These are phyloP conservation scores for Thereva nobilitata DNA, from an alignment of 2,888 invertebrate species.

Conservation along the genomic window DNA sequence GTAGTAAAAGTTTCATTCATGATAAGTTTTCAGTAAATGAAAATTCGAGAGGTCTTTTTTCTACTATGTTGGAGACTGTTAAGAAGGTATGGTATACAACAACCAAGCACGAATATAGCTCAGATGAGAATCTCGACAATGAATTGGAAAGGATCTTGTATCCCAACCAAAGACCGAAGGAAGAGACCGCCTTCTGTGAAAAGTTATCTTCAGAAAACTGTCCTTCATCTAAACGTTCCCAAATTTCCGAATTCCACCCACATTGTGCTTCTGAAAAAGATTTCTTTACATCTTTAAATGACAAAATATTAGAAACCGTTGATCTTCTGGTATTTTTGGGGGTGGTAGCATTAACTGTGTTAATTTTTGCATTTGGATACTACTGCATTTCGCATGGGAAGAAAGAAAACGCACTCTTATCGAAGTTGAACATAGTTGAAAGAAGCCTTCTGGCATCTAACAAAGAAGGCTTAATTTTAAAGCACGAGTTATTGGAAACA, in stretches of 20 bases:
- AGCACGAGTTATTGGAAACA: conserved; percentile 65
- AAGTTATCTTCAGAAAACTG: not conserved
- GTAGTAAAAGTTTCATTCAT: conserved; percentile 12
- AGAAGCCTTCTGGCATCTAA: conserved; percentile 64
- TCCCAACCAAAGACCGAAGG: conserved; percentile 38
- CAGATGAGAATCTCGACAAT: conserved; percentile 37
- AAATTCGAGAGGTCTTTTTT: conserved; percentile 49
- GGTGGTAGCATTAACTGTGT: conserved; percentile 72
- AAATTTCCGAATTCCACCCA: not conserved
- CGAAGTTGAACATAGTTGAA: conserved; percentile 68
- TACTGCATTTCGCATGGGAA: conserved; percentile 77
- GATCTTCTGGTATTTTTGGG: conserved; percentile 64
- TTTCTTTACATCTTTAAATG: conserved; percentile 48
- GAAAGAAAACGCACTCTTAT: conserved; percentile 71
- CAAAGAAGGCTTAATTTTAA: conserved; percentile 69
- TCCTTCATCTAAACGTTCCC: not conserved
- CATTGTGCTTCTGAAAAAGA: conserved; percentile 42
- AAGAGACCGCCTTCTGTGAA: conserved; percentile 30
- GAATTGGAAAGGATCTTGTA: conserved; percentile 51
- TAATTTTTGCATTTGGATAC: conserved; percentile 75
- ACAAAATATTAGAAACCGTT: conserved; percentile 54
- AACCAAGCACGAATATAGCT: conserved; percentile 23
- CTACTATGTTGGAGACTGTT: conserved; percentile 53
- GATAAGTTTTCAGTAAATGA: conserved; percentile 38
- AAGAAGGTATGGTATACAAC: conserved; percentile 49